phyloP scores from a whole-genome alignment of 2,797 vertebrate species.

The Lepilemur septentrionalis region DNA sequence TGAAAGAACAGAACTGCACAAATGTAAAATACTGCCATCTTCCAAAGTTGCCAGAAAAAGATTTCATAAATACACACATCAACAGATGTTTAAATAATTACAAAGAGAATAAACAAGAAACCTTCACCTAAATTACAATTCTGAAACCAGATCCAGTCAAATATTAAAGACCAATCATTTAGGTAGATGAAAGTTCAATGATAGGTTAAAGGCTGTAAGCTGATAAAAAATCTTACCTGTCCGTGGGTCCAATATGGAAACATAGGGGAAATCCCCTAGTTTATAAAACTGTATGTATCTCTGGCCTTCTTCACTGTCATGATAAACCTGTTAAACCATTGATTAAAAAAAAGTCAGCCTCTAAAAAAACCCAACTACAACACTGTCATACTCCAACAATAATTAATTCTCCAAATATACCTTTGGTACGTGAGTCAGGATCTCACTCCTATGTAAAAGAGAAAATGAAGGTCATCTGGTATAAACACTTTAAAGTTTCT shows the following conservation, averaged over 20 bases:
- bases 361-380: not conserved
- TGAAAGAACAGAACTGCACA: slow-evolving; percentile 29
- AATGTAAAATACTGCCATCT: slow-evolving; percentile 33
- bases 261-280: slow-evolving; percentile 97
- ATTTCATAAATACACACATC: slow-evolving; percentile 24
- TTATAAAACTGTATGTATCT: slow-evolving; percentile 99
- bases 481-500: not conserved
- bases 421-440: not conserved
- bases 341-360: not conserved
- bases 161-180: slow-evolving; percentile 21
- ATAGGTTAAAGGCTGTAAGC: slow-evolving; percentile 8
- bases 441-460: not conserved
- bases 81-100: slow-evolving; percentile 31
- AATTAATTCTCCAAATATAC: slow-evolving; percentile 23
- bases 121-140: not conserved
- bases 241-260: slow-evolving; percentile 98
- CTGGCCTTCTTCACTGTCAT: slow-evolving; percentile 99
- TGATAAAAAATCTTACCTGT: slow-evolving; percentile 90
- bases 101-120: slow-evolving; percentile 27
- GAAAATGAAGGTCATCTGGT: slow-evolving; percentile 6
- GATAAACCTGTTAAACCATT: slow-evolving; percentile 92
- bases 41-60: slow-evolving; percentile 19
- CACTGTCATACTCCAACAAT: not conserved
- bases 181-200: slow-evolving; percentile 23
- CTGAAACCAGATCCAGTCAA: slow-evolving; percentile 46